Percentiles rank a stretch among this genome's conserved stretches.
Evolutionary conservation across 1,140 invertebrate genomes (phyloP).

Genomic region (Diachasmimorpha longicaudata): DNA sequence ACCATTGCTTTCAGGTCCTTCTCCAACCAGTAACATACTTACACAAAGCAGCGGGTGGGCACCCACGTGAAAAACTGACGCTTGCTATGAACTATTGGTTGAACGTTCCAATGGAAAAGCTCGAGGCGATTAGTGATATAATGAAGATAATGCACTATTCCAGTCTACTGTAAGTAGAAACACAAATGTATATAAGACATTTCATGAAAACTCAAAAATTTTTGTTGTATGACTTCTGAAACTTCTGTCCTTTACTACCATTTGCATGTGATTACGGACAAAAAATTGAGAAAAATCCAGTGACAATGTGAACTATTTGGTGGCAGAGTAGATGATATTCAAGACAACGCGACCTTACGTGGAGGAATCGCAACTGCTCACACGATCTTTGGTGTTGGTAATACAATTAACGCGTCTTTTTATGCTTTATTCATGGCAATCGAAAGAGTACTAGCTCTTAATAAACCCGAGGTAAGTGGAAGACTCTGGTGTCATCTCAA

Average conservation of each 20-base stretch:
- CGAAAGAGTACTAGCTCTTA: conserved; percentile 80
- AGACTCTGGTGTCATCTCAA: background rate
- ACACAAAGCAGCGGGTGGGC: conserved; percentile 86
- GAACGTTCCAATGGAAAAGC: conserved; percentile 84
- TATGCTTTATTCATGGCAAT: conserved; percentile 92
- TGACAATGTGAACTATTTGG: background rate
- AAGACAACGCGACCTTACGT: conserved; percentile 93
- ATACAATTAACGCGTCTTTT: conserved; percentile 97
- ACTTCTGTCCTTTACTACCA: background rate
- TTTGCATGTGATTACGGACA: too few relatives aligned
- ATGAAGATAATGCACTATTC: conserved; percentile 97
- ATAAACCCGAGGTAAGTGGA: conserved; percentile 77
- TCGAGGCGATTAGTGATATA: conserved; percentile 83
- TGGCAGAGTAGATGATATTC: conserved; percentile 94
- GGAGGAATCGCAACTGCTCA: conserved; percentile 94
- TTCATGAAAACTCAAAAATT: too few relatives aligned
- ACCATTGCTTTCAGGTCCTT: conserved; percentile 69
- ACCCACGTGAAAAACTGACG: conserved; percentile 85
- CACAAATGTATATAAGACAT: too few relatives aligned
- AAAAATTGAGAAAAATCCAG: background rate
- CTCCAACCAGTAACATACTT: conserved; percentile 88
- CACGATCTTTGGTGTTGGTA: conserved; percentile 92
- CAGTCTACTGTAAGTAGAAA: conserved; percentile 88
- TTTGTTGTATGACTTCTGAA: too few relatives aligned
- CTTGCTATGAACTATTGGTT: conserved; percentile 96